A percentile compares a stretch with the other conserved stretches of the same genome.
These are phyloP conservation scores for Ranitomeya imitator DNA, from an alignment of 2,113 vertebrate species.

Conservation along the genomic window DNA sequence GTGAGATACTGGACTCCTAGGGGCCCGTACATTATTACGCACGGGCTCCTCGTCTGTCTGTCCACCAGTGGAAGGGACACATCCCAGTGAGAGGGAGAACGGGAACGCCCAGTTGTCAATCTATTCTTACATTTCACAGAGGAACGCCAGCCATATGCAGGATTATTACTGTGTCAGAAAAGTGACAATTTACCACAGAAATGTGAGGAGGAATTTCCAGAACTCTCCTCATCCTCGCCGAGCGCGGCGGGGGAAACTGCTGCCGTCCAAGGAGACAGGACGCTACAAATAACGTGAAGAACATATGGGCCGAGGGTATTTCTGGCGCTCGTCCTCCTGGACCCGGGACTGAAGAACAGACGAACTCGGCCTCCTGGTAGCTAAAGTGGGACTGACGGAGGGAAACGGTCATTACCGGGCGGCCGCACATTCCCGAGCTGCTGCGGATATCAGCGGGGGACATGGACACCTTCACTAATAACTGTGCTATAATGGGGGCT, in stretches of 20 bases:
- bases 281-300: constrained; percentile 1
- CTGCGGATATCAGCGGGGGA: constrained; percentile 8
- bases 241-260: neutral
- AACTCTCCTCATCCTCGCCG: neutral
- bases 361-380: constrained; percentile 31
- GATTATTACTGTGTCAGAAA: no score
- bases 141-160: no score
- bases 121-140: no score
- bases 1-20: no score
- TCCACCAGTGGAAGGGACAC: no score
- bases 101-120: no score
- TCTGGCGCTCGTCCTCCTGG: constrained; percentile 21
- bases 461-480: neutral
- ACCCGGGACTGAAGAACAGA: neutral
- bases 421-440: constrained; percentile 40
- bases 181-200: no score
- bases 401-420: constrained; percentile 30
- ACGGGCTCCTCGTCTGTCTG: no score
- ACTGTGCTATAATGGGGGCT: neutral
- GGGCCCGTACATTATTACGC: no score
- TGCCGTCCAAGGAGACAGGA: neutral
- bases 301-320: neutral
- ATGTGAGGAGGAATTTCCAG: no score
- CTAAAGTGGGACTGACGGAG: constrained; percentile 24
- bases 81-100: no score